Evolutionary conservation across 2,888 invertebrate genomes (phyloP), one percentile per base, ranked within the genome.

Genomic region (Lymantria dispar): DNA sequence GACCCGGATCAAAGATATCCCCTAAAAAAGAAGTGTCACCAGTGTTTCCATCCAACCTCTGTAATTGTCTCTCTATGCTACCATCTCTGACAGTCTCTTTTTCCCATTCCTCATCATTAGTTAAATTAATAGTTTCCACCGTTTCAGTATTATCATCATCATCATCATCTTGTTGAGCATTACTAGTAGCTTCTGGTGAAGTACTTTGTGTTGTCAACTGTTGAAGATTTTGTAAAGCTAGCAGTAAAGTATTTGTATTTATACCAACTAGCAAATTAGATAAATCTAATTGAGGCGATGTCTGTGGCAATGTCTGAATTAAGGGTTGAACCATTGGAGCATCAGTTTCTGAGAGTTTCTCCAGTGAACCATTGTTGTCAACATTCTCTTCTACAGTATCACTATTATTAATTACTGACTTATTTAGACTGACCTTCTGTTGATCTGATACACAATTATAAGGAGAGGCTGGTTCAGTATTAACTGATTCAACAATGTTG

Each of bases 1-100:
- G 89, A 14, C 84, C 82, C 1, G 91, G 91, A 58, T 91, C 90
- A 69, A 92, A 92, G 60, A 91, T 91, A 58, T 92, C 92, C 60
- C 87, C 84, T 72, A 91, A 74, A 79, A 90, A 91, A 60, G 90
- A 88, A 42, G 90, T 88, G 36, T 87, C 85, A 1, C 78, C 80
- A n/a, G 84, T 75, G 47, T 72, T 74, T 2, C 90, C 86, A 59
- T 90, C 87, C 59, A 90, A 51, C 52, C 68, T 75, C 60, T 85
- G 75, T 30, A 90, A 65, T 60, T 86, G 79, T 45, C 83, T 77
- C 57, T 91, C 90, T 49, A 89, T 89, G 52, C 82, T 86, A 33
- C 80, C 85, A 42, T 86, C 91, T 57, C 73, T 69, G 44, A 78
- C 76, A 1, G 89, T 83, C 67, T 89, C 91, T 48, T 78, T 83